phyloP scores from a whole-genome alignment of 2,888 invertebrate genomes.

The Patella pellucida region DNA sequence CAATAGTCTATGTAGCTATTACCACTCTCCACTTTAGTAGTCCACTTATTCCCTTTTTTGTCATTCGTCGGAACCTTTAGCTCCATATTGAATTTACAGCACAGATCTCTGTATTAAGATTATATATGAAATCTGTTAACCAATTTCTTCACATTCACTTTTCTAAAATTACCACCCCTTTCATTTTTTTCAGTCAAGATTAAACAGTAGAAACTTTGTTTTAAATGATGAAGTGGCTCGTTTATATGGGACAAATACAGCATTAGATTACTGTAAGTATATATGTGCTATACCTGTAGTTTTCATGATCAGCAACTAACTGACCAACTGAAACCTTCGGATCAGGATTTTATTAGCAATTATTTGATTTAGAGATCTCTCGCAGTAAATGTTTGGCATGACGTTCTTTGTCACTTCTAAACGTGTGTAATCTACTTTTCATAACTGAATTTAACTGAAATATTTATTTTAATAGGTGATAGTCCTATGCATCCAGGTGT shows the following conservation, averaged over 20 bases:
- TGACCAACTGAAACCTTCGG: neutral
- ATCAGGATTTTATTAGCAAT: neutral
- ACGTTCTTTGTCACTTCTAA: conserved; percentile 1
- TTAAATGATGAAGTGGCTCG: conserved; percentile 48
- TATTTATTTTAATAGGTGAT: conserved; percentile 7
- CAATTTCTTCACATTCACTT: too few species aligned
- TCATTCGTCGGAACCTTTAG: too few species aligned
- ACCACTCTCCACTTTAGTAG: too few species aligned
- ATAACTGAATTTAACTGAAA: too few species aligned
- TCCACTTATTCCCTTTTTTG: too few species aligned
- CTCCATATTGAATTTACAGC: too few species aligned
- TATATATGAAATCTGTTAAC: too few species aligned
- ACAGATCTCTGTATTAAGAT: too few species aligned
- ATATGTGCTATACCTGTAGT: neutral
- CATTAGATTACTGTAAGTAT: conserved; percentile 16
- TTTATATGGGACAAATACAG: conserved; percentile 43
- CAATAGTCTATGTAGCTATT: too few species aligned
- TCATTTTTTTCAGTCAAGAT: conserved; percentile 41
- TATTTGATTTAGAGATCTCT: neutral
- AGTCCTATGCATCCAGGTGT: conserved; percentile 25
- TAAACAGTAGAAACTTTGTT: conserved; percentile 37
- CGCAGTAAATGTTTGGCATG: neutral
- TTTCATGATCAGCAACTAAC: neutral
- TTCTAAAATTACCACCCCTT: neutral
- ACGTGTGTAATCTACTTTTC: neutral